Evolutionary conservation across 2,797 vertebrate genomes (phyloP).

Genomic region (Megaceryle alcyon): DNA sequence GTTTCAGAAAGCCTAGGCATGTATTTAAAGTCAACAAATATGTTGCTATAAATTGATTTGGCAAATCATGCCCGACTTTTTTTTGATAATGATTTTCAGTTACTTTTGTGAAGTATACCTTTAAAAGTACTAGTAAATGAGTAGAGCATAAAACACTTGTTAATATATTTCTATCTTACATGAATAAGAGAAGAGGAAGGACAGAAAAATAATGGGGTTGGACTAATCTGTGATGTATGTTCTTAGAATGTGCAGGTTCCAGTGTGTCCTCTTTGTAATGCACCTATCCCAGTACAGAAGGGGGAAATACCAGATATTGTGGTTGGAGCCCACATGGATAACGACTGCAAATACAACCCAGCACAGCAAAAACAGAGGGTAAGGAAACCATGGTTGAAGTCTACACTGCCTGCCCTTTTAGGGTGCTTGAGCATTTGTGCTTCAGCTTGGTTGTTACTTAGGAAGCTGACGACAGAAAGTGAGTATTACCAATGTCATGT

Average conservation of each 20-base stretch:
- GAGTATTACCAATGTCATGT: neutral
- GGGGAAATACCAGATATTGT: slow-evolving; percentile 90
- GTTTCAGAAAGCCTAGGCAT: neutral
- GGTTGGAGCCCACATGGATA: slow-evolving; percentile 91
- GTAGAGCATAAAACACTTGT: neutral
- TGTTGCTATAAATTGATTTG: neutral
- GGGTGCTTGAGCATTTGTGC: accelerated
- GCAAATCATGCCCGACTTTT: neutral
- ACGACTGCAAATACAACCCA: slow-evolving; percentile 85
- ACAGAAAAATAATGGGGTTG: neutral
- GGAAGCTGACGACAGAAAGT: neutral
- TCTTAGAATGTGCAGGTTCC: slow-evolving; percentile 90
- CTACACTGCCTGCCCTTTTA: neutral
- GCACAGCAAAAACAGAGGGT: slow-evolving; percentile 88
- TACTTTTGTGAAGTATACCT: neutral
- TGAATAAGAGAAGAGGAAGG: neutral
- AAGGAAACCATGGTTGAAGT: neutral
- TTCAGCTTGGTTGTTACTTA: neutral
- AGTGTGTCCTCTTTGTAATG: slow-evolving; percentile 90
- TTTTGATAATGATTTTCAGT: neutral
- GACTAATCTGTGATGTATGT: neutral
- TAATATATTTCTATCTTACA: accelerated
- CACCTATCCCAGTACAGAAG: slow-evolving; percentile 86
- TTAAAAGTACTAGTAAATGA: neutral
- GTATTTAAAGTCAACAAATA: neutral